Evolutionary conservation across 2,797 vertebrate genomes (phyloP).

Genomic region (Crypturellus tataupa): DNA sequence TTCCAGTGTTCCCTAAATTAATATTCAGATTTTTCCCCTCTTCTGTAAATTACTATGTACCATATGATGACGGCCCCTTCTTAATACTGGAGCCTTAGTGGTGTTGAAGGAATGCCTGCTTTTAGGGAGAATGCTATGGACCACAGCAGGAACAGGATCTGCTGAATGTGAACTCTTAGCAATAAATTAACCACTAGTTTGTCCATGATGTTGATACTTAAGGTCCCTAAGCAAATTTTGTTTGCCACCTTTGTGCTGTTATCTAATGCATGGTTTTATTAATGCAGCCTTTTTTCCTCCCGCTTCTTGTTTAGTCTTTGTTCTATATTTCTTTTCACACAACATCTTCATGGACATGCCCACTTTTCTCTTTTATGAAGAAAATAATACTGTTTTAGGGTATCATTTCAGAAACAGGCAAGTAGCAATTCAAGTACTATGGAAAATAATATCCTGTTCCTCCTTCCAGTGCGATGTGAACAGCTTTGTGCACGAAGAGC

Average conservation of each 20-base stretch:
- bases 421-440: not conserved
- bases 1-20: not conserved
- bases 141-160: not conserved
- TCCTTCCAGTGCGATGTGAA: not conserved
- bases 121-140: not conserved
- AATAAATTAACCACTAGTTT: not conserved
- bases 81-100: not conserved
- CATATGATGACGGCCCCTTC: not conserved
- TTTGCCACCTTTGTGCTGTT: not conserved
- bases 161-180: not conserved
- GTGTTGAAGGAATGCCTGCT: no score
- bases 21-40: not conserved
- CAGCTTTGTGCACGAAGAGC: not conserved
- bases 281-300: not conserved
- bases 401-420: not conserved
- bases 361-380: not conserved
- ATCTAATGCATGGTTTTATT: not conserved
- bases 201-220: not conserved
- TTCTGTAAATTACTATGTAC: not conserved
- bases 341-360: not conserved
- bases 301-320: not conserved
- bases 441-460: not conserved
- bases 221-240: not conserved
- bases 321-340: not conserved
- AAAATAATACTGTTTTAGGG: not conserved